A percentile compares a stretch with the other conserved stretches of the same genome.
phyloP scores from a whole-genome alignment of 2,113 vertebrate species.

The Hippolais icterina region DNA sequence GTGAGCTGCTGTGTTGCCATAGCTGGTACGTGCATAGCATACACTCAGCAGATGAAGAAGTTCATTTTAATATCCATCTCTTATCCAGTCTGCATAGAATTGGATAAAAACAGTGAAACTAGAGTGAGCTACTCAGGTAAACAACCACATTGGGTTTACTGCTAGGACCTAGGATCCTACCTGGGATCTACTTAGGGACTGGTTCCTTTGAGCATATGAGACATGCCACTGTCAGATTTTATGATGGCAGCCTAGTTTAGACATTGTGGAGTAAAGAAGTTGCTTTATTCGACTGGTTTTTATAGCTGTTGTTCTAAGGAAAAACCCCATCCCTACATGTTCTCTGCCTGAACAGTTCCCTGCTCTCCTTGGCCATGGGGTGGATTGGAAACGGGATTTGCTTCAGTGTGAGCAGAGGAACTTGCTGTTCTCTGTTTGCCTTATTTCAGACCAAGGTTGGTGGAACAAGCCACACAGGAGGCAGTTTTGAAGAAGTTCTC shows the following conservation, averaged over 20 bases:
- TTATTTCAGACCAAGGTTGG: conserved; percentile 90
- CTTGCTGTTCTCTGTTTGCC: neutral
- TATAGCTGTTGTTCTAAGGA: neutral
- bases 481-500: conserved; percentile 95
- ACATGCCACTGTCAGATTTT: neutral
- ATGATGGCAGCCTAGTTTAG: neutral
- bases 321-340: fast-evolving
- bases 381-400: neutral
- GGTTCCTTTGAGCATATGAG: neutral
- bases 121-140: neutral
- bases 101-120: neutral
- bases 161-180: neutral
- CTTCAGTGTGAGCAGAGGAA: neutral
- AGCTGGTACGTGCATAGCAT: neutral
- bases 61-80: neutral
- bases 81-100: neutral
- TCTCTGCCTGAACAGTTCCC: neutral
- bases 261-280: neutral
- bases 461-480: conserved; percentile 70
- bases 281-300: neutral
- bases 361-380: neutral
- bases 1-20: neutral
- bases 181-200: neutral
- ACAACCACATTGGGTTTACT: neutral
- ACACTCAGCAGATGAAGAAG: neutral